Percentiles rank a stretch among this genome's conserved stretches.
Conservation (phyloP, 2,797 vertebrate species). For the Sitta carolinensis region DNA sequence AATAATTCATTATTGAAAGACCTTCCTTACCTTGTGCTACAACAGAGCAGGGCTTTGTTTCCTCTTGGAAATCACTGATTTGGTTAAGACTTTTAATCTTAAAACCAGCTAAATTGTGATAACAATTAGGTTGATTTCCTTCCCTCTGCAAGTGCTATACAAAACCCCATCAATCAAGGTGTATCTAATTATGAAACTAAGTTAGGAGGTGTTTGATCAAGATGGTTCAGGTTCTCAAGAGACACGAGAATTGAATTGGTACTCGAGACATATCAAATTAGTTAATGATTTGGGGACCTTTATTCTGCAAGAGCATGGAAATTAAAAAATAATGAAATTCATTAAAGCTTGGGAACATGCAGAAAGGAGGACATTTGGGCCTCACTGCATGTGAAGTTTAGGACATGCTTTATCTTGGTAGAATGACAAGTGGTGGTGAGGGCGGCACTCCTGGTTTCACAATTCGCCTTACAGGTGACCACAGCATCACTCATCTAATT, state of each 20-base stretch:
- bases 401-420: conserved; percentile 44
- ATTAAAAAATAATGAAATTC: conserved; percentile 80
- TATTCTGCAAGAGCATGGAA: conserved; percentile 75
- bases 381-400: conserved; percentile 36
- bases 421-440: neutral
- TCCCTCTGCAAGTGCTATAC: conserved; percentile 41
- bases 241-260: conserved; percentile 74
- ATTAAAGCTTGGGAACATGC: conserved; percentile 61
- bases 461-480: conserved; percentile 6
- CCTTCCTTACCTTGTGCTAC: neutral
- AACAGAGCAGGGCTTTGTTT: neutral
- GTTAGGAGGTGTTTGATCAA: conserved; percentile 80
- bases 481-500: neutral
- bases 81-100: conserved; percentile 57
- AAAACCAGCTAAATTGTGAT: conserved; percentile 64
- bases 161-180: conserved; percentile 73
- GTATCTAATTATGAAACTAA: conserved; percentile 80
- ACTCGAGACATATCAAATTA: conserved; percentile 79
- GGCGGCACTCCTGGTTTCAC: neutral
- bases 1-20: neutral
- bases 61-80: conserved; percentile 45
- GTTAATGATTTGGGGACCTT: conserved; percentile 80
- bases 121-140: conserved; percentile 69
- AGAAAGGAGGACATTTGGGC: conserved; percentile 51
- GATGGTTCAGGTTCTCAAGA: conserved; percentile 69